Evolutionary conservation across 2,113 vertebrate species (phyloP).

Genomic region (Tonatia bakeri): DNA sequence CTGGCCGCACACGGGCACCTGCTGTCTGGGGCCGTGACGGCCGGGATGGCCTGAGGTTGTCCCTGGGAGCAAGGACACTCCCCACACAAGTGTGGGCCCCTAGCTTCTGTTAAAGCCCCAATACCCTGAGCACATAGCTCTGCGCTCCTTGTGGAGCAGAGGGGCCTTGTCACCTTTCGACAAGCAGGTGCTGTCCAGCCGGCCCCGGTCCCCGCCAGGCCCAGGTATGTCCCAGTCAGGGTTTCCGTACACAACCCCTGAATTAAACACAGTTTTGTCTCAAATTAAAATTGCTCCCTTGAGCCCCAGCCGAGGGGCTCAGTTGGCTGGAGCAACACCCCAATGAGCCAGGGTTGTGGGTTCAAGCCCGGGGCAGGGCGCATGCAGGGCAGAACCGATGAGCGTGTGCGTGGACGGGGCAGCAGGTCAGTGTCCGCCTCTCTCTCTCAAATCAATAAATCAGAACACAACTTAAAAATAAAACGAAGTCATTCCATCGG

Average conservation of each 20-base stretch:
- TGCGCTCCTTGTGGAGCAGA: no score
- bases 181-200: background rate
- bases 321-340: no score
- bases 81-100: background rate
- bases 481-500: background rate
- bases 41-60: fast-evolving
- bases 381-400: no score
- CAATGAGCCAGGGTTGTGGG: no score
- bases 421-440: no score
- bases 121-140: background rate
- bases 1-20: background rate
- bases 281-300: background rate
- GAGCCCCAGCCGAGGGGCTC: no score
- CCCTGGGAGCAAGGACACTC: background rate
- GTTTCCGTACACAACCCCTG: background rate
- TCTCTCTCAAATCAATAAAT: no score
- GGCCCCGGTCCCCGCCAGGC: background rate
- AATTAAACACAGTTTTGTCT: background rate
- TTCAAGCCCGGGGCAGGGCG: no score
- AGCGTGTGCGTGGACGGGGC: no score
- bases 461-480: no score
- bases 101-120: background rate
- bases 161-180: background rate
- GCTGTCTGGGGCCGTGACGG: no score
- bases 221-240: background rate